A percentile compares a stretch with the other conserved stretches of the same genome.
phyloP scores from a whole-genome alignment of 2,888 invertebrate genomes.

The Clivina fossor region DNA sequence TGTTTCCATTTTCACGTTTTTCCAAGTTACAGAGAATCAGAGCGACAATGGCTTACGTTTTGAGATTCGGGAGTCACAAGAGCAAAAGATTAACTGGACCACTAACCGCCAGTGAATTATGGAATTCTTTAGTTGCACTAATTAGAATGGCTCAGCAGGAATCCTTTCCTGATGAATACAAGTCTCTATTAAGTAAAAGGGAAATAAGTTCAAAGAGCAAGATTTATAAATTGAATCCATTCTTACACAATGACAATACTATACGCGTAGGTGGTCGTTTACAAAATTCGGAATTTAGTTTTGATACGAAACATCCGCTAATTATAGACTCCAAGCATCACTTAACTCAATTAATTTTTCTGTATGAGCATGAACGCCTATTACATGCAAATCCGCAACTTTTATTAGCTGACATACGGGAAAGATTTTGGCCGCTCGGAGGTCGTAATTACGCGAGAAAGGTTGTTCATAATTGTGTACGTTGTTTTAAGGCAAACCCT shows the following conservation, averaged over 20 bases:
- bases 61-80: neutral
- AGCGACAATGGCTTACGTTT: conserved; percentile 4
- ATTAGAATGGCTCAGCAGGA: conserved; percentile 2
- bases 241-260: conserved; percentile 3
- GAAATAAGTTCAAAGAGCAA: neutral
- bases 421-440: conserved; percentile 35
- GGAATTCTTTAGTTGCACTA: neutral
- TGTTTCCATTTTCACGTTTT: conserved; percentile 5
- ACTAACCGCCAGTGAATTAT: conserved; percentile 1
- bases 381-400: conserved; percentile 39
- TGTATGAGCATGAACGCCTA: conserved; percentile 30
- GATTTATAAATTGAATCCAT: conserved; percentile 7
- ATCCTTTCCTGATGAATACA: conserved; percentile 3
- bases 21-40: neutral
- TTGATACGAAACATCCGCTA: conserved; percentile 35
- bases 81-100: neutral
- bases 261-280: neutral
- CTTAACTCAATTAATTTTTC: conserved; percentile 28
- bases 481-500: conserved; percentile 1
- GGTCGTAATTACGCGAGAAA: conserved; percentile 19
- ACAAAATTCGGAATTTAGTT: conserved; percentile 1
- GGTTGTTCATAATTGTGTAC: conserved; percentile 22
- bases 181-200: neutral
- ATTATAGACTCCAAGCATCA: conserved; percentile 25
- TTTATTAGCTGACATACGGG: conserved; percentile 36